Evolutionary conservation across 2,797 vertebrate species (phyloP), one percentile per base, ranked within the genome.

Genomic region (Microctenopoma steveboyesi): DNA sequence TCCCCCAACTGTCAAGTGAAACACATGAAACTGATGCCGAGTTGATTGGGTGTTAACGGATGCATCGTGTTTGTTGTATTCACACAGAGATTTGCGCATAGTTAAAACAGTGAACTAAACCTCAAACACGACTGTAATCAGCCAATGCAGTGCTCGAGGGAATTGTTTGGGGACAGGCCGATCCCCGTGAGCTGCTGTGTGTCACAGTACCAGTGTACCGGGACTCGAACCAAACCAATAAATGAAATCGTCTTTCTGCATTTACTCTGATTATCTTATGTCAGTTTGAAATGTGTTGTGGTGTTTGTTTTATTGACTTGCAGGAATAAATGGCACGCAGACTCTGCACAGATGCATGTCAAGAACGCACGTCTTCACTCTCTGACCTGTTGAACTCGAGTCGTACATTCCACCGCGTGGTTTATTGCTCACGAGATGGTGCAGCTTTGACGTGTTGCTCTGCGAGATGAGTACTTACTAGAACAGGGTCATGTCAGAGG

Each of bases 321-420:
- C 35, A 33, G 39, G 10, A 54, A n/a, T 53, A 45, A 71, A 49
- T n/a, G 0, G 69, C 16, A 60, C 25, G 25, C n/a, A 18, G 42
- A 3, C 39, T 5, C 50, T 10, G 13, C 45, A 18, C 46, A 30
- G 64, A 57, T 15, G 45, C 48, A 73, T 15, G 14, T 73, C 66
- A 47, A 55, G n/a, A 35, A 53, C 7, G 14, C 5, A 52, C 62
- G 12, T 65, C 65, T 76, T 68, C n/a, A 28, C 68, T 35, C 53
- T 57, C 7, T 78, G 79, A 85, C 79, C 69, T 77, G 52, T 52
- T 69, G 75, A 87, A 78, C 84, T 52, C 59, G 1, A 30, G 42
- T 52, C 49, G 5, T 43, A 72, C 81, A 85, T 85, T 86, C 73
- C 79, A 7, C 30, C 16, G 27, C 52, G 43, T 53, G 66, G 48